Evolutionary conservation across 2,113 vertebrate genomes (phyloP).

Genomic region (Saimiri boliviensis): DNA sequence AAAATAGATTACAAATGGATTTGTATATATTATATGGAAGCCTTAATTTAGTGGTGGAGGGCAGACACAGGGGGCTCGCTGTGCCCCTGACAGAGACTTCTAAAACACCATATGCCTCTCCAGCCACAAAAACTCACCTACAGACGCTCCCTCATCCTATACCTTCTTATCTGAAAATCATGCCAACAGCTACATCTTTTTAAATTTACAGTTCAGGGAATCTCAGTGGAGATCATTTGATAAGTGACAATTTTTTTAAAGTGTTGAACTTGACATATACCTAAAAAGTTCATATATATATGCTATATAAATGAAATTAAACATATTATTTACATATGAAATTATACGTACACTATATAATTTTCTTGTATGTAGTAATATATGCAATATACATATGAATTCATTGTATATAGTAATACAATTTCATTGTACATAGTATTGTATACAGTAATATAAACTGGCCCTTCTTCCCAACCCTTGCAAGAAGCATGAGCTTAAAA

Average conservation of each 20-base stretch:
- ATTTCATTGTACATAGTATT: no score
- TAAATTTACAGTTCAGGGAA: background rate
- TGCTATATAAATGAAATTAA: background rate
- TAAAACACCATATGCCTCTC: background rate
- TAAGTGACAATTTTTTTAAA: background rate
- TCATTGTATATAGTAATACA: no score
- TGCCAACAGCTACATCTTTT: background rate
- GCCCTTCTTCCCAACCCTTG: background rate
- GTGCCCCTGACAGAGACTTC: background rate
- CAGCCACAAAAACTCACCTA: background rate
- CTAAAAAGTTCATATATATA: background rate
- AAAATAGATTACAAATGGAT: background rate
- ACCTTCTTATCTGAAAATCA: background rate
- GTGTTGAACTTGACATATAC: background rate
- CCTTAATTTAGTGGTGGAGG: background rate
- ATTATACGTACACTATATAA: no score
- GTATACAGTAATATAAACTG: no score
- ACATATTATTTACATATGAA: no score
- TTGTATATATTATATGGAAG: background rate
- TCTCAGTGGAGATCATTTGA: background rate
- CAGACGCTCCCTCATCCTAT: background rate
- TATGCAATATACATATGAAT: no score
- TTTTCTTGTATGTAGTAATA: no score
- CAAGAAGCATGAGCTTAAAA: background rate
- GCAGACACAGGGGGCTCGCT: rapidly evolving